Percentiles rank a stretch among this genome's conserved stretches.
Evolutionary conservation across 2,113 vertebrate species (phyloP).

Genomic region (Plotosus lineatus): DNA sequence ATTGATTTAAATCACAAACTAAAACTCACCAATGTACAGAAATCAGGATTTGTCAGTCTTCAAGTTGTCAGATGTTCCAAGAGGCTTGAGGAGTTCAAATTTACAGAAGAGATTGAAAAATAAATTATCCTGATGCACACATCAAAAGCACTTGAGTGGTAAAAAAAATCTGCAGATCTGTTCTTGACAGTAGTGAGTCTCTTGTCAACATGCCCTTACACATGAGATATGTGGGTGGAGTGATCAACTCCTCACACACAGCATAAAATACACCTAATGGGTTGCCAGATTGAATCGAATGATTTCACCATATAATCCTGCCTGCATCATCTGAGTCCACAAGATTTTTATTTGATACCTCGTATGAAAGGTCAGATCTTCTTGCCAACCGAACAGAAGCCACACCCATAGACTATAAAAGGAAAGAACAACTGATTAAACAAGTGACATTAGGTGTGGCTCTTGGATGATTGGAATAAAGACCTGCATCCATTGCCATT

Average conservation of each 20-base stretch:
- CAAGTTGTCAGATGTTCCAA: background rate
- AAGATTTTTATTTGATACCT: no score
- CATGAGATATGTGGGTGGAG: slow-evolving; percentile 32
- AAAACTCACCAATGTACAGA: slow-evolving; percentile 6
- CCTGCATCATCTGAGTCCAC: background rate
- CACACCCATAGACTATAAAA: background rate
- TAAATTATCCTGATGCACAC: background rate
- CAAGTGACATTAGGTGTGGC: no score
- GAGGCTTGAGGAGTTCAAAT: background rate
- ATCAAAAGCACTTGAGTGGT: background rate
- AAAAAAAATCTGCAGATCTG: background rate
- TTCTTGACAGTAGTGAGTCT: background rate
- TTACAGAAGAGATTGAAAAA: background rate
- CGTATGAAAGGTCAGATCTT: no score
- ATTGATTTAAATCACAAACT: background rate
- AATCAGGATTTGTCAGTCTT: background rate
- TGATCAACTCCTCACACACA: slow-evolving; percentile 11
- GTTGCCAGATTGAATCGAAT: slow-evolving; percentile 15
- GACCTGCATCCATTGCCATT: background rate
- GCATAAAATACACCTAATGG: slow-evolving; percentile 7
- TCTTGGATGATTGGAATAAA: no score
- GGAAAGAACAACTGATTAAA: background rate
- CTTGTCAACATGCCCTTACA: background rate
- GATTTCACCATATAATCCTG: background rate
- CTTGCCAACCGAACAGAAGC: background rate